Conservation (phyloP, 2,113 vertebrate species). For the Colaptes auratus region DNA sequence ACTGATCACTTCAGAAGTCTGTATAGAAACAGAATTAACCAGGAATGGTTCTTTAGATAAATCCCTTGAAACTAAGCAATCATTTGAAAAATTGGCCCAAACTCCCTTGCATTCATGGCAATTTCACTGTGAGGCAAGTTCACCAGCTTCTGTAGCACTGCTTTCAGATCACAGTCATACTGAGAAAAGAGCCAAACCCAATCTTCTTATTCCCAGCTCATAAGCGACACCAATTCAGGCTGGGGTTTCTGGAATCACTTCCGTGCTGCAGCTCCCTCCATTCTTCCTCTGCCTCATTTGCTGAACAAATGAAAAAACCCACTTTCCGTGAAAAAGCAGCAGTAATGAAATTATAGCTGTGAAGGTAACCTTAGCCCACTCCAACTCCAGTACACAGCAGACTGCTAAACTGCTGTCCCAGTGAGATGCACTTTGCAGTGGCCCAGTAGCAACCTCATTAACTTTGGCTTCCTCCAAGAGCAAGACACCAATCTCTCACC, state of each 20-base stretch:
- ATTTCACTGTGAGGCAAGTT: neutral
- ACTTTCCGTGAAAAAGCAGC: constrained; percentile 34
- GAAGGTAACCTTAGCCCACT: constrained; percentile 46
- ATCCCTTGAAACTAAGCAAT: neutral
- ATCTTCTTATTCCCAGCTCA: constrained; percentile 14
- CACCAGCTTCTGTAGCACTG: neutral
- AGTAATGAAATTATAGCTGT: constrained; percentile 28
- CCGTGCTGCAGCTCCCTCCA: neutral
- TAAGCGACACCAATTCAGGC: neutral
- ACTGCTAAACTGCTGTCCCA: neutral
- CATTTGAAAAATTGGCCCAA: neutral
- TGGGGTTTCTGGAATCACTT: constrained; percentile 41
- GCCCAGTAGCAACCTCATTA: neutral
- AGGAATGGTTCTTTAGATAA: neutral
- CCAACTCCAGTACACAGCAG: neutral
- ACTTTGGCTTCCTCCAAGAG: neutral
- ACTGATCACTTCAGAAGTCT: neutral
- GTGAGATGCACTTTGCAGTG: neutral
- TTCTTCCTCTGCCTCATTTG: constrained; percentile 40
- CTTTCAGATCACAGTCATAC: neutral
- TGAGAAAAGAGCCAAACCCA: neutral
- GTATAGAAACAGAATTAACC: neutral
- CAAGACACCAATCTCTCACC: neutral
- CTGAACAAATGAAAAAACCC: constrained; percentile 47
- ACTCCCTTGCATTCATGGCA: neutral